Evolutionary conservation across 1,140 invertebrate genomes (phyloP).

Genomic region (Anastrepha obliqua): DNA sequence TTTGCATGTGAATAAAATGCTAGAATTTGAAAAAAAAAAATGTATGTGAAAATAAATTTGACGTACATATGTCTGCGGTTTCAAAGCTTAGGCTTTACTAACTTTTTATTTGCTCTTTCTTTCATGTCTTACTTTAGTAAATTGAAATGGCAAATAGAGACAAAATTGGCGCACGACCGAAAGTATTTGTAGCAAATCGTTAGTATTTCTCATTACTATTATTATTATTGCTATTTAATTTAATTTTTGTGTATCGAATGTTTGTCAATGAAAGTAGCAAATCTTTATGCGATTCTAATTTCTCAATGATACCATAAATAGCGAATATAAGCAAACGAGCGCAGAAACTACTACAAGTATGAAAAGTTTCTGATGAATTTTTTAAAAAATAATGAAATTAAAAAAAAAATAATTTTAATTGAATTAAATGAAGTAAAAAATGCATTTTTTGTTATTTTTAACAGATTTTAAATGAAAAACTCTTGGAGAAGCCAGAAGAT

Average conservation of each 20-base stretch:
- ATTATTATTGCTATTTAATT: not conserved
- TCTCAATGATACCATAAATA: not conserved
- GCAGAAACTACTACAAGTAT: too few relatives aligned
- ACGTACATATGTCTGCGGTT: not conserved
- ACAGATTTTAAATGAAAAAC: too few relatives aligned
- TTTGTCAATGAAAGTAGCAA: not conserved
- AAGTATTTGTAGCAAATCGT: not conserved
- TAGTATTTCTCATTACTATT: not conserved
- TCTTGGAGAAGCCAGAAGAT: too few relatives aligned
- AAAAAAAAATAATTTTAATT: too few relatives aligned
- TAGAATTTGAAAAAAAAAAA: not conserved
- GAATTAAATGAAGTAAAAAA: too few relatives aligned
- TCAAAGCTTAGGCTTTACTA: not conserved
- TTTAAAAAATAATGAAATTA: too few relatives aligned
- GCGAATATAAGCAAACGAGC: not conserved
- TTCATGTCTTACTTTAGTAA: not conserved
- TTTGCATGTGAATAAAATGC: not conserved
- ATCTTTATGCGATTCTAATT: not conserved
- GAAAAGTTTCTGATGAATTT: too few relatives aligned
- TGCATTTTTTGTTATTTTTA: too few relatives aligned
- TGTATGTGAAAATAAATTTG: not conserved
- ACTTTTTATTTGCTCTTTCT: conserved; percentile 26
- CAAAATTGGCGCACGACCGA: not conserved
- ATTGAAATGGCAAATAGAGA: conserved; percentile 6
- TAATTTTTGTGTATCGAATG: not conserved